These are phyloP conservation scores for Electrophaes corylata DNA, from an alignment of 2,888 invertebrate genomes.

Conservation along the genomic window DNA sequence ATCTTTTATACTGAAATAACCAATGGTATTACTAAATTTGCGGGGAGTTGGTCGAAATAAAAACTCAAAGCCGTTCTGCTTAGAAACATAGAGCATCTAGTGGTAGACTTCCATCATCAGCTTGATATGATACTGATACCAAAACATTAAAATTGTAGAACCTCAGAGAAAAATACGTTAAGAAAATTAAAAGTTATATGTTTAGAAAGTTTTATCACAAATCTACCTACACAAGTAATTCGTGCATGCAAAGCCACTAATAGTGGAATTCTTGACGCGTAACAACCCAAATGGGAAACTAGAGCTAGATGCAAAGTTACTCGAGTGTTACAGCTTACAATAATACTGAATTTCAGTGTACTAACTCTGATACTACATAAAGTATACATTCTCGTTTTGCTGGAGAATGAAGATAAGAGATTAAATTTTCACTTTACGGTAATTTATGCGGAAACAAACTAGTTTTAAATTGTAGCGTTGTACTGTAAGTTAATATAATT, in stretches of 20 bases:
- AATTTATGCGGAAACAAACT: slow-evolving; percentile 5
- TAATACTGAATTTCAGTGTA: slow-evolving; percentile 20
- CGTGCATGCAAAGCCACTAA: slow-evolving; percentile 13
- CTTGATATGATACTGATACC: no score
- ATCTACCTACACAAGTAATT: slow-evolving; percentile 17
- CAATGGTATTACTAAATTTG: no score
- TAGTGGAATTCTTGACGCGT: slow-evolving; percentile 22
- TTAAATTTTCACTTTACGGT: slow-evolving; percentile 22
- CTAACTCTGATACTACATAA: slow-evolving; percentile 21
- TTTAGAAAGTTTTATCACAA: neutral
- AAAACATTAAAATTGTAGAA: no score
- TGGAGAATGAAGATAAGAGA: slow-evolving; percentile 22
- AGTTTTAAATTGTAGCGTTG: neutral
- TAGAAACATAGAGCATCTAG: no score
- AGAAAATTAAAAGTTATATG: no score
- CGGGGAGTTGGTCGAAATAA: no score
- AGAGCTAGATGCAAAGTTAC: slow-evolving; percentile 19
- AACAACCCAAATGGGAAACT: slow-evolving; percentile 23
- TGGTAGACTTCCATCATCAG: no score
- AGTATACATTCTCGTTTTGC: slow-evolving; percentile 20
- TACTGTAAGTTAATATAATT: no score
- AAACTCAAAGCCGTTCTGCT: no score
- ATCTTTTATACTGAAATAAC: no score
- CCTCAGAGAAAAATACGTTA: no score
- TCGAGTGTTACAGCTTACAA: slow-evolving; percentile 18